These are phyloP conservation scores for Pheucticus melanocephalus DNA, from an alignment of 2,113 vertebrate species.

Conservation along the genomic window DNA sequence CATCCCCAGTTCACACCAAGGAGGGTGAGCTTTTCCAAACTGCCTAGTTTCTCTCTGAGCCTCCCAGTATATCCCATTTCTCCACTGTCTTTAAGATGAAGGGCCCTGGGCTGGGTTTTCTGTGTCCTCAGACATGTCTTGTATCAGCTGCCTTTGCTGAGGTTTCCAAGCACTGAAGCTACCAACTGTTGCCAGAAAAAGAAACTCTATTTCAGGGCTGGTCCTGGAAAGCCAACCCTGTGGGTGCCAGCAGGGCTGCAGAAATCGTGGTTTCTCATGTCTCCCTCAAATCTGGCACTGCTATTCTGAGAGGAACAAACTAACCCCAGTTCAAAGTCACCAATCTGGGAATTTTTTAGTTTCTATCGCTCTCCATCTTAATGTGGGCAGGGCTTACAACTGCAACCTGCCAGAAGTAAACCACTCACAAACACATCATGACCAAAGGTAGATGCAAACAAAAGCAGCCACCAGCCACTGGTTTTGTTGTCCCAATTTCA, in stretches of 20 bases:
- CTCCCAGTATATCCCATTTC: background rate
- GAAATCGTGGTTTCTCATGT: background rate
- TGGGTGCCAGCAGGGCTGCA: background rate
- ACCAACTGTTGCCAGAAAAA: background rate
- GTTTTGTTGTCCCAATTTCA: background rate
- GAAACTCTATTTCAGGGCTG: conserved; percentile 28
- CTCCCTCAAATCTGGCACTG: background rate
- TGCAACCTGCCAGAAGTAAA: background rate
- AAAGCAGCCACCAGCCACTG: background rate
- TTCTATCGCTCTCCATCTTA: background rate
- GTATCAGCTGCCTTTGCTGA: background rate
- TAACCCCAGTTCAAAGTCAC: background rate
- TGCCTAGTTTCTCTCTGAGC: background rate
- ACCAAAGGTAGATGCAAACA: background rate
- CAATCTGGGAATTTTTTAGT: background rate
- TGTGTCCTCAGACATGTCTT: background rate
- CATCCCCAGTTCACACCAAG: background rate
- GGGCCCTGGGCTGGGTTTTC: background rate
- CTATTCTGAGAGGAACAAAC: conserved; percentile 9
- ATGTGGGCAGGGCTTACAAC: background rate
- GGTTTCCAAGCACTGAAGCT: background rate
- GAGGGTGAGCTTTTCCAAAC: background rate
- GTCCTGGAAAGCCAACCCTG: conserved; percentile 31
- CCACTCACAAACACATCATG: background rate
- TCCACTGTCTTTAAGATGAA: background rate